Conservation (phyloP, 2,113 vertebrate genomes). For the Sylvia atricapilla region DNA sequence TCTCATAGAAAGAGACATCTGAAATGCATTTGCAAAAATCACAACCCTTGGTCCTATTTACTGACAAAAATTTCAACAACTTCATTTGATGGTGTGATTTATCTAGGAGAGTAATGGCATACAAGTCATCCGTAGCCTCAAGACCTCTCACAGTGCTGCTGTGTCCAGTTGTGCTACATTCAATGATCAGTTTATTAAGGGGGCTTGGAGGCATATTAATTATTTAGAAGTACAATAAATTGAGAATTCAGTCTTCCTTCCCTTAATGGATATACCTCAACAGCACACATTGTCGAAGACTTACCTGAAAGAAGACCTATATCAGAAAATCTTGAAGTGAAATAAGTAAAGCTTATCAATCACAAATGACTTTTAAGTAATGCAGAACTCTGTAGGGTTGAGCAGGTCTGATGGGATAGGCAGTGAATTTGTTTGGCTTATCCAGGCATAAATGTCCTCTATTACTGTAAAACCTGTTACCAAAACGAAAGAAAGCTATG, state of each 20-base stretch:
- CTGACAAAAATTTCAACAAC: not conserved
- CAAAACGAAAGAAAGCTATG: not conserved
- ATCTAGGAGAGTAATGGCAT: conserved; percentile 25
- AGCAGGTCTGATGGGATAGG: not conserved
- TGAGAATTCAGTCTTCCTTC: conserved; percentile 46
- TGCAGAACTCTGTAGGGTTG: not conserved
- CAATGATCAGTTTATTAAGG: conserved; percentile 61
- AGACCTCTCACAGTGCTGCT: conserved; percentile 29
- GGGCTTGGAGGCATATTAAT: conserved; percentile 48
- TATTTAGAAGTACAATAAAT: conserved; percentile 64
- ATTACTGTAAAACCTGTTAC: not conserved
- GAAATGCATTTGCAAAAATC: conserved; percentile 23
- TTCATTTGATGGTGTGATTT: conserved; percentile 34
- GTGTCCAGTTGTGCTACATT: conserved; percentile 9
- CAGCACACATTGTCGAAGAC: not conserved
- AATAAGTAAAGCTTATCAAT: not conserved
- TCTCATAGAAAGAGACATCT: not conserved
- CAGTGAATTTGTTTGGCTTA: not conserved
- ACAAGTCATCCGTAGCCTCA: not conserved
- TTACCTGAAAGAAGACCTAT: not conserved
- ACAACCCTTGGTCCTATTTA: not conserved
- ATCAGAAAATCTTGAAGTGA: not conserved
- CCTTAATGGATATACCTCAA: not conserved
- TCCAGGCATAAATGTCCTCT: not conserved
- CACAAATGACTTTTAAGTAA: not conserved